These are phyloP conservation scores for Etia nguti DNA, from an alignment of 2,113 vertebrate genomes.

Conservation along the genomic window DNA sequence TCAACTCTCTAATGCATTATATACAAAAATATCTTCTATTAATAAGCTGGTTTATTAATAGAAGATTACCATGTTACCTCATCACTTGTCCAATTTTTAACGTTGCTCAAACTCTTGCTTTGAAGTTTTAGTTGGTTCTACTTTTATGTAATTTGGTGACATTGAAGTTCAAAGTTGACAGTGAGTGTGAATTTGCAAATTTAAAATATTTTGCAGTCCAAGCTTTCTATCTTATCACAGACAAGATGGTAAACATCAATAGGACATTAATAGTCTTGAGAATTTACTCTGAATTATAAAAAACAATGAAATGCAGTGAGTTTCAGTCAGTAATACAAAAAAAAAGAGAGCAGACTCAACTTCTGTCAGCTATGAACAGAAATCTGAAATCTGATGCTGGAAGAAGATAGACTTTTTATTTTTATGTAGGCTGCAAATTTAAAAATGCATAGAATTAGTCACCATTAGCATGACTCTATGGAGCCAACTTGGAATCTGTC, in stretches of 20 bases:
- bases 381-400: not conserved
- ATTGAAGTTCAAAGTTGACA: not conserved
- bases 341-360: not conserved
- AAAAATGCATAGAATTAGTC: not conserved
- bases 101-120: not conserved
- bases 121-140: not conserved
- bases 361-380: not conserved
- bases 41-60: not conserved
- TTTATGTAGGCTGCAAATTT: not conserved
- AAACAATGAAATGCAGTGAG: not conserved
- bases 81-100: not conserved
- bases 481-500: not conserved
- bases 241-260: not conserved
- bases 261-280: not conserved
- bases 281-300: not conserved
- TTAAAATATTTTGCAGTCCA: not conserved
- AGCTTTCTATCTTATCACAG: not conserved
- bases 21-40: not conserved
- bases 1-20: not conserved
- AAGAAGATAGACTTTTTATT: not conserved
- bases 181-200: not conserved
- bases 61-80: not conserved
- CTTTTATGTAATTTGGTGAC: not conserved
- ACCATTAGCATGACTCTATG: not conserved
- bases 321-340: not conserved